Evolutionary conservation across 2,888 invertebrate genomes (phyloP), one percentile per base, ranked within the genome.

Genomic region (Tinea semifulvella): DNA sequence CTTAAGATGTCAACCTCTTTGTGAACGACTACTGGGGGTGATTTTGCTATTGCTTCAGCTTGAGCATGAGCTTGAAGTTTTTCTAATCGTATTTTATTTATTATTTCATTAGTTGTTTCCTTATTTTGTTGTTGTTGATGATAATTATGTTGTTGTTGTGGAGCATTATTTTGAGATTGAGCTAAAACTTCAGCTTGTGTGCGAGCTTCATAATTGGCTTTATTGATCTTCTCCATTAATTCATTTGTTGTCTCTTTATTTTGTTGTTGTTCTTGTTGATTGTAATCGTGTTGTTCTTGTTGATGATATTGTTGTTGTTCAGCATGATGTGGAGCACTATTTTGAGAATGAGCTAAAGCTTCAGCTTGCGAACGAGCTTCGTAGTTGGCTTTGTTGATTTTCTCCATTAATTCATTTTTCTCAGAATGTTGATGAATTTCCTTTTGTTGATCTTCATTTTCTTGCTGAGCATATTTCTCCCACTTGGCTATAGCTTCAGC

Each of bases 101-200:
- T 40, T 14, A 66, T 50, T n/a, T 61, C 64, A 47, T 66, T 64
- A n/a, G n/a, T n/a, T 5, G 69, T 51, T 49, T 65, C 66, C 43
- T 54, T 13, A 10, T 25, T 55, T 0, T 27, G 27, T 60, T 65
- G 35, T 56, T 58, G 8, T 59, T 57, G 38, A n/a, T n/a, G n/a
- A n/a, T n/a, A n/a, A n/a, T n/a, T n/a, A n/a, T n/a, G n/a, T 63
- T 67, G 49, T 14, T 69, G 64, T 48, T 67, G 63, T 0, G 63
- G 48, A 46, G 66, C 52, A 48, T 67, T 51, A 63, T 69, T 58
- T 42, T 26, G 42, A 11, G 19, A 16, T 17, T 31, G 6, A 14
- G 31, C 31, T 2, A n/a, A 31, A 2, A 14, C 13, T 31, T 31
- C 31, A n/a, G 31, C 31, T 13, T 31, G 31, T 13, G n/a, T n/a